phyloP scores from a whole-genome alignment of 2,113 vertebrate genomes.

The Spheniscus mendiculus region DNA sequence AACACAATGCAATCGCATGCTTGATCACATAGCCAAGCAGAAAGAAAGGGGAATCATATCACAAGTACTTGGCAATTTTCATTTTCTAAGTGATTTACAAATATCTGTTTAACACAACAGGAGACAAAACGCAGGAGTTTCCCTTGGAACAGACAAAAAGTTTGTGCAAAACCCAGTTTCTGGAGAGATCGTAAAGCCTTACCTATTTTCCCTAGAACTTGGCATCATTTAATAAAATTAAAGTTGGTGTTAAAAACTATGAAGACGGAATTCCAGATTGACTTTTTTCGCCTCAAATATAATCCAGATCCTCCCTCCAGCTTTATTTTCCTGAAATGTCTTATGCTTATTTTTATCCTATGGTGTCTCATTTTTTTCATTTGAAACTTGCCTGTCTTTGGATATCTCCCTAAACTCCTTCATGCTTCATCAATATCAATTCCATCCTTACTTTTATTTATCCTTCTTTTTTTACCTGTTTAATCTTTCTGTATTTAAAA shows the following conservation, averaged over 20 bases:
- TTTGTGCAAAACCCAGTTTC: not conserved
- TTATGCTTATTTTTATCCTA: not conserved
- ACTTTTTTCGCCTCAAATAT: not conserved
- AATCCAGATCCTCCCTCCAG: not conserved
- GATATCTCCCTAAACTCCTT: not conserved
- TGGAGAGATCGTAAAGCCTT: not conserved
- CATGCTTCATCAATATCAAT: not conserved
- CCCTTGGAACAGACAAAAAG: not conserved
- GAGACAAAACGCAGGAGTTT: not conserved
- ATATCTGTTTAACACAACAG: not conserved
- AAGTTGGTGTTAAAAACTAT: not conserved
- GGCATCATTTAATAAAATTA: not conserved
- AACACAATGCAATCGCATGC: accelerated
- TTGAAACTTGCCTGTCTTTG: not conserved
- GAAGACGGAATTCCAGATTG: not conserved
- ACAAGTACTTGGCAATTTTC: not conserved
- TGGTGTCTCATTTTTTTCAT: not conserved
- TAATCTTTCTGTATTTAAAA: not conserved
- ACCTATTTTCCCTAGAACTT: not conserved
- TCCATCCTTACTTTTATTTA: not conserved
- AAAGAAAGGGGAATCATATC: not conserved
- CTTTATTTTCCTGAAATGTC: not conserved
- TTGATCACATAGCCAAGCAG: not conserved
- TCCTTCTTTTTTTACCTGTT: not conserved
- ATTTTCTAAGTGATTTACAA: not conserved